phyloP scores from a whole-genome alignment of 2,888 invertebrate genomes.

The Plebejus melissa region DNA sequence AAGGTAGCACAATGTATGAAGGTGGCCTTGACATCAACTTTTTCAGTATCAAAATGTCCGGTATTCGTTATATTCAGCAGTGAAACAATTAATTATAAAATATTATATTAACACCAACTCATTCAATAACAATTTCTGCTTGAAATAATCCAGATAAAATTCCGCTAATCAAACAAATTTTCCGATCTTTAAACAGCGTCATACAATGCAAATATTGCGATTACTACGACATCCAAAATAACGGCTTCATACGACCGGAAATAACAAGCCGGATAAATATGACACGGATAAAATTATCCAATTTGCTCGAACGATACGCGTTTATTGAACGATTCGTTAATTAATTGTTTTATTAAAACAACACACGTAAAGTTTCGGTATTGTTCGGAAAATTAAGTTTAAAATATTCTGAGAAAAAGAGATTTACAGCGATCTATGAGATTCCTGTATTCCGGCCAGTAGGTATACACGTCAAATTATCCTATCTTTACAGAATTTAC shows the following conservation, averaged over 20 bases:
- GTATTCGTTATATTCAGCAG: too few relatives aligned
- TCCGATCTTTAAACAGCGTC: not conserved
- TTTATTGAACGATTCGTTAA: slow-evolving; percentile 35
- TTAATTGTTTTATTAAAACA: slow-evolving; percentile 33
- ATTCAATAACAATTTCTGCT: not conserved
- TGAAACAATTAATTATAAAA: too few relatives aligned
- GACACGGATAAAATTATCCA: slow-evolving; percentile 33
- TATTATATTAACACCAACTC: not conserved
- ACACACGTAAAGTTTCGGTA: slow-evolving; percentile 28
- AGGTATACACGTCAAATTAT: too few relatives aligned
- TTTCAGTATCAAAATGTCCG: not conserved
- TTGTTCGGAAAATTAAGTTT: not conserved
- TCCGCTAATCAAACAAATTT: not conserved
- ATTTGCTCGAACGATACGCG: slow-evolving; percentile 34
- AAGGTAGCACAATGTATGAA: too few relatives aligned
- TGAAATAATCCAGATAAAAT: not conserved
- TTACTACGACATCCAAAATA: slow-evolving; percentile 21
- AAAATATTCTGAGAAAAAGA: not conserved
- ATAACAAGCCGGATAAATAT: slow-evolving; percentile 32
- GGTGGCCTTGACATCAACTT: not conserved
- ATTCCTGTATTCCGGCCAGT: too few relatives aligned
- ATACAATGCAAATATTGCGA: slow-evolving; percentile 19
- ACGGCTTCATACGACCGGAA: slow-evolving; percentile 24
- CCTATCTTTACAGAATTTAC: too few relatives aligned
- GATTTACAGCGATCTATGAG: not conserved